Evolutionary conservation across 2,113 vertebrate genomes (phyloP), one percentile per base, ranked within the genome.

Genomic region (Chascanopsetta lugubris): DNA sequence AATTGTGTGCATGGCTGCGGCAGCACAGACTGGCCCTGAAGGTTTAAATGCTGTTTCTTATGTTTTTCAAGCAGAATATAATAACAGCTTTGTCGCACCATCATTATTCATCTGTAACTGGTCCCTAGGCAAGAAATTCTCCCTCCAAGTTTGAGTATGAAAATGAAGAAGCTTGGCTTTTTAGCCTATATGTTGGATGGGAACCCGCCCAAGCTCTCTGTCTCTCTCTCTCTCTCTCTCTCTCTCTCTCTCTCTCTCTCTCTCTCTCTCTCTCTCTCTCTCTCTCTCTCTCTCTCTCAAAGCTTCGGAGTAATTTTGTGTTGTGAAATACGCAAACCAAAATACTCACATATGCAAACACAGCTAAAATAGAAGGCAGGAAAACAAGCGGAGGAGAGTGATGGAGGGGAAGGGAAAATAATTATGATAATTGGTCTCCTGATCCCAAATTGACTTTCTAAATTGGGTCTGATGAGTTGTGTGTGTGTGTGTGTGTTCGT

Each of bases 351-450:
- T 83, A 87, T 79, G 75, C 82, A 86, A 85, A 82, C 87, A 66
- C 64, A 77, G 84, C 87, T 85, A 85, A 87, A 92, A 87, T 76
- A 82, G 76, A 77, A 87, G 26, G 69, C 67, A 69, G 77, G 69
- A 79, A 81, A 89, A 85, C 66, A 79, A 82, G 68, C 25, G 47
- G 68, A 87, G 46, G 54, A 61, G 46, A 71, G 42, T 82, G 69
- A 86, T 76, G 70, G 59, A 80, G 58, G 80, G 75, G 85, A 87
- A 82, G 62, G 68, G 56, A 87, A 86, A 83, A 87, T 81, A 88
- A 92, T 92, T 90, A 88, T 79, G 82, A 83, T 91, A 92, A 93
- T 91, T 93, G 87, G 89, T 91, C 89, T 90, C 90, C 69, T 88
- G 86, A 88, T 92, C 86, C 85, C 77, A 90, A 87, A 91, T 83